Evolutionary conservation across 2,113 vertebrate genomes (phyloP), one percentile per base, ranked within the genome.

Genomic region (Dasyornis broadbenti): DNA sequence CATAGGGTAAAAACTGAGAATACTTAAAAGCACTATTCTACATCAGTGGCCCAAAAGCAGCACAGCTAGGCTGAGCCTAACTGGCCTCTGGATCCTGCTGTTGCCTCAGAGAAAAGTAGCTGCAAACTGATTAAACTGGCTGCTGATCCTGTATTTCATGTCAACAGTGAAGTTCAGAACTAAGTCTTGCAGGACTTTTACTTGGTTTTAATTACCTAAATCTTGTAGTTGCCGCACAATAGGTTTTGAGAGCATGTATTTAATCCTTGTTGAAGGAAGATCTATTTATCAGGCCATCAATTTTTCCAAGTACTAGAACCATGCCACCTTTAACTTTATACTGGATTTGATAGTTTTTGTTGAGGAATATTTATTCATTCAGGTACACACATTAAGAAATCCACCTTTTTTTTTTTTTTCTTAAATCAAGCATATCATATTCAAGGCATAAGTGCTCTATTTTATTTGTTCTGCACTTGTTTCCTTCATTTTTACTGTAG

Each of bases 71-170:
- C 44, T 78, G 39, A 96, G n/a, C 80, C 66, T 87, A 85, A 49
- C 53, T 86, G 81, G 59, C 95, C 94, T 87, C 94, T 91, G 97
- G 93, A 93, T 69, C 91, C 79, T 96, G 93, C 96, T 96, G 37
- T 79, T 61, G 90, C 93, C 65, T 95, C 81, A 92, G 79, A 87
- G 81, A 94, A 97, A 90, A 78, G 45, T 57, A 82, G 47, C 50
- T 91, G 71, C 61, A 86, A 97, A 78, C 52, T 96, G 89, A 97
- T 97, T 97, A 97, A 97, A 96, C 53, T 84, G 91, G 83, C 80
- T 89, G 28, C 35, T 95, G 78, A 87, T 79, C 66, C 70, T 82
- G 7, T 59, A 72, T 93, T 85, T 96, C 54, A 79, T 30, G 5
- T 80, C 69, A 49, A 89, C 66, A 92, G 80, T 64, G 61, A 97